Conservation (phyloP, 2,797 vertebrate genomes). For the Cryptoprocta ferox region DNA sequence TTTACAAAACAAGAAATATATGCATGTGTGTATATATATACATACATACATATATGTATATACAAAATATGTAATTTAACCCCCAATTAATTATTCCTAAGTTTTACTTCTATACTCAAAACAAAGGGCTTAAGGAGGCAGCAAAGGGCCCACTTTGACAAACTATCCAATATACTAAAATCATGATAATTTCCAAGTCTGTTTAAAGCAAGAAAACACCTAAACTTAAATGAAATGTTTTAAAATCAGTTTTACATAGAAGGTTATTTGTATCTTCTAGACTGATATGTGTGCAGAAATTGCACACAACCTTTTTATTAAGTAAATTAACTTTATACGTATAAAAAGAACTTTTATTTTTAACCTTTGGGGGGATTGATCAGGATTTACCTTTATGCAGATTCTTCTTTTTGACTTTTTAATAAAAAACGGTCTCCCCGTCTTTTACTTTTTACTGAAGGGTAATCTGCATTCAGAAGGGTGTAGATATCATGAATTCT, state of each 20-base stretch:
- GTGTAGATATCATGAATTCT: not conserved
- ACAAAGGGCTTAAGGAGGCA: constrained; percentile 71
- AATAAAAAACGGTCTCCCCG: not conserved
- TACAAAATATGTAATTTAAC: not conserved
- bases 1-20: not conserved
- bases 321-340: not conserved
- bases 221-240: not conserved
- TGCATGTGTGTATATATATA: not conserved
- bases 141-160: not conserved
- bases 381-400: not conserved
- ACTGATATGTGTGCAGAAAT: not conserved
- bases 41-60: not conserved
- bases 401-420: not conserved
- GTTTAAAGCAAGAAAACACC: constrained; percentile 1
- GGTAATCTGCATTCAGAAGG: not conserved
- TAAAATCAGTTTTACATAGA: not conserved
- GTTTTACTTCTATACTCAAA: constrained; percentile 50
- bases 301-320: not conserved
- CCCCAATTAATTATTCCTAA: not conserved
- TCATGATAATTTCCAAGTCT: not conserved
- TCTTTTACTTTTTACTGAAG: not conserved
- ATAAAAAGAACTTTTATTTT: not conserved
- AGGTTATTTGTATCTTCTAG: not conserved
- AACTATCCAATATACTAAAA: not conserved
- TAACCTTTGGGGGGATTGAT: not conserved